These are phyloP conservation scores for Busseola fusca DNA, from an alignment of 2,888 invertebrate species.

Conservation along the genomic window DNA sequence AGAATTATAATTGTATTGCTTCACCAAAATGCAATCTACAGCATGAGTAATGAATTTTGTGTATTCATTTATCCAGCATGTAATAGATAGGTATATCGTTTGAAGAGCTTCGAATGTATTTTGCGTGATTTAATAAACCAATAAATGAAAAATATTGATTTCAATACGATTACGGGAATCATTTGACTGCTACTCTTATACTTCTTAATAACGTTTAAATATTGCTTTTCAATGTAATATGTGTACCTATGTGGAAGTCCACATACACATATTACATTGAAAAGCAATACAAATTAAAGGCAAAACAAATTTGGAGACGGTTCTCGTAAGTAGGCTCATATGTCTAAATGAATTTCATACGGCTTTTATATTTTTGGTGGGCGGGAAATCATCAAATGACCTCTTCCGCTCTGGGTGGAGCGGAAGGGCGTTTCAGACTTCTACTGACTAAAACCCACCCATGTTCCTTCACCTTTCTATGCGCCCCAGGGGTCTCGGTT, in stretches of 20 bases:
- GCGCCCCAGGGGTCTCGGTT: no score
- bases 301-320: neutral
- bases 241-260: no score
- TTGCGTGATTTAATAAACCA: constrained; percentile 35
- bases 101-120: constrained; percentile 23
- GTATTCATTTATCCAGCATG: constrained; percentile 23
- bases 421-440: no score
- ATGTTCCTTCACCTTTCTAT: no score
- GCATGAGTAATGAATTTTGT: constrained; percentile 9
- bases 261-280: no score
- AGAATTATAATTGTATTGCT: neutral
- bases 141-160: constrained; percentile 34
- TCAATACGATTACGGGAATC: constrained; percentile 19
- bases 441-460: no score
- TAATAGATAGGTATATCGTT: constrained; percentile 36
- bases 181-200: constrained; percentile 20
- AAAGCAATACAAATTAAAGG: no score
- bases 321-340: neutral
- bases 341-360: constrained; percentile 2
- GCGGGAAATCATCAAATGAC: no score
- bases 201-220: neutral
- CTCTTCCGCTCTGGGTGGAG: no score
- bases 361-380: no score
- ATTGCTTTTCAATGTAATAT: constrained; percentile 1
- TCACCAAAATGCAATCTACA: constrained; percentile 10